These are phyloP conservation scores for Siniperca knerii DNA, from an alignment of 2,113 vertebrate species.

Conservation along the genomic window DNA sequence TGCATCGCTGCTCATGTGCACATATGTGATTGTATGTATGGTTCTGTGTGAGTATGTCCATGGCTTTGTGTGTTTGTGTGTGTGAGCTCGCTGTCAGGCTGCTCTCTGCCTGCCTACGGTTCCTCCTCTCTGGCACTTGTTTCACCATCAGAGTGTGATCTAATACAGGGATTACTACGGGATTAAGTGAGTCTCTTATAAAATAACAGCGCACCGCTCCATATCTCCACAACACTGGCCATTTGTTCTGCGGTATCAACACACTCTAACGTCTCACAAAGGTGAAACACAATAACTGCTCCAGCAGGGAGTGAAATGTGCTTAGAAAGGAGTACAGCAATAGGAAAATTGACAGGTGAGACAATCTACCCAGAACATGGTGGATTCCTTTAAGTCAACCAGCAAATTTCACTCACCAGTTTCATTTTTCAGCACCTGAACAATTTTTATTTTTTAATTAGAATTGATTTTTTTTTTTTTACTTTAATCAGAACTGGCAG, in stretches of 20 bases:
- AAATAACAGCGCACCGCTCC: conserved; percentile 62
- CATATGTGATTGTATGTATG: conserved; percentile 23
- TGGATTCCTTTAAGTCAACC: not conserved
- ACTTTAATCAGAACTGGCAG: not conserved
- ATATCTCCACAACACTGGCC: conserved; percentile 55
- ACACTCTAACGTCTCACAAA: conserved; percentile 15
- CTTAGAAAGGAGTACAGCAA: not conserved
- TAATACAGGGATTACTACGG: conserved; percentile 75
- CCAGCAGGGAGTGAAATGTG: conserved; percentile 24
- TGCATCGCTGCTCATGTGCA: conserved; percentile 48
- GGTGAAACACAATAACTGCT: conserved; percentile 27
- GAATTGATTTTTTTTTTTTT: not conserved
- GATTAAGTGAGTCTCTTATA: conserved; percentile 74
- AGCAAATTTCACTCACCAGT: not conserved
- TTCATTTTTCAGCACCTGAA: not conserved
- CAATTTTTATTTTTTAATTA: not conserved
- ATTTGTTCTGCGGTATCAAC: conserved; percentile 59
- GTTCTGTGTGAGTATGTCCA: conserved; percentile 5
- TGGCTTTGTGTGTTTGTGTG: conserved; percentile 5
- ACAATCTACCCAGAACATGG: not conserved
- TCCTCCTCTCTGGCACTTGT: conserved; percentile 48
- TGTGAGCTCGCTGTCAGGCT: conserved; percentile 33
- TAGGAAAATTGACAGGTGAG: not conserved
- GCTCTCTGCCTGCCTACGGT: conserved; percentile 43
- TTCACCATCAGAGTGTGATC: conserved; percentile 72